Conservation (phyloP, 2,113 vertebrate species). For the Nesoenas mayeri region DNA sequence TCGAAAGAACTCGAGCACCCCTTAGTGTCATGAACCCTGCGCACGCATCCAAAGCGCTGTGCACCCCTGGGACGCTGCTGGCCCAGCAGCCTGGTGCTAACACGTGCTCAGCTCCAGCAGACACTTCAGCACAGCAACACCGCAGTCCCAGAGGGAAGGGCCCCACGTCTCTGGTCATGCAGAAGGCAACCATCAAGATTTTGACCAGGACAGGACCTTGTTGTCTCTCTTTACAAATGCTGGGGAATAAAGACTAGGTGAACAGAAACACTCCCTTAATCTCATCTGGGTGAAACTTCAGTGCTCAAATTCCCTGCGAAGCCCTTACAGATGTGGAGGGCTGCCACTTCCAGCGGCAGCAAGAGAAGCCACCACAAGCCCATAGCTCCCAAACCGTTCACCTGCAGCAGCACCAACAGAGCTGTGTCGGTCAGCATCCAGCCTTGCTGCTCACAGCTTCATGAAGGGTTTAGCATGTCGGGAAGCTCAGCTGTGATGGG, state of each 20-base stretch:
- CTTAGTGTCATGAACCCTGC: not conserved
- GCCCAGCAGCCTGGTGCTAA: not conserved
- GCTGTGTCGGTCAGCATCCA: not conserved
- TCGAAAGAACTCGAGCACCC: fast-evolving
- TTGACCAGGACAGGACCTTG: not conserved
- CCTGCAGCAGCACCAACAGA: fast-evolving
- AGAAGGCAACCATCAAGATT: not conserved
- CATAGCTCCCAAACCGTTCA: not conserved
- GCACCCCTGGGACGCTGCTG: not conserved
- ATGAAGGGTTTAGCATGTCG: fast-evolving
- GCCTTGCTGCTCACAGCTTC: not conserved
- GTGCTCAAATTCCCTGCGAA: not conserved
- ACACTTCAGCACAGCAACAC: not conserved
- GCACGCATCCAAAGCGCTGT: not conserved
- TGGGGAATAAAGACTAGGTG: not conserved
- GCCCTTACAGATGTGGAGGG: not conserved
- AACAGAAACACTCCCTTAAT: not conserved
- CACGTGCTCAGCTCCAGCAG: not conserved
- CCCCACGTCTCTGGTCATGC: not conserved
- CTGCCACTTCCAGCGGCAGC: not conserved
- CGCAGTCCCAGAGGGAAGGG: not conserved
- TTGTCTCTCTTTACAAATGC: not conserved
- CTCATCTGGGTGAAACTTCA: not conserved
- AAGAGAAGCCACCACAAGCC: not conserved
- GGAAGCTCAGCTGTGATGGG: not conserved